Evolutionary conservation across 2,113 vertebrate genomes (phyloP).

Genomic region (Ceuthmochares aereus): DNA sequence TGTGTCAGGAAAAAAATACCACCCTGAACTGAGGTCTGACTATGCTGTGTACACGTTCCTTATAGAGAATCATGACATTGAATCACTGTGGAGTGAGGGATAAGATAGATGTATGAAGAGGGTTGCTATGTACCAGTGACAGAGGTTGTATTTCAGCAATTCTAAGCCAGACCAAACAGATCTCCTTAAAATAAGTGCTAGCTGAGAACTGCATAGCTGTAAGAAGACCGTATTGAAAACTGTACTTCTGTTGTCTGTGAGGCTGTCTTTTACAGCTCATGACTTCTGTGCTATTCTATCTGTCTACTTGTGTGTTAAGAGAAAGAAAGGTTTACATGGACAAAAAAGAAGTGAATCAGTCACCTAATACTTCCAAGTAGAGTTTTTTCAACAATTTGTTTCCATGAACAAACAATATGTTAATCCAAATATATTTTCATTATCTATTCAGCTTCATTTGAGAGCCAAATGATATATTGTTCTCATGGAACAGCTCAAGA

Average conservation of each 20-base stretch:
- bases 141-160: not conserved
- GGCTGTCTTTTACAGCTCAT: not conserved
- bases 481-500: not conserved
- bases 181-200: not conserved
- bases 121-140: not conserved
- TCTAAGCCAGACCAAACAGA: not conserved
- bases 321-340: not conserved
- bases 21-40: not conserved
- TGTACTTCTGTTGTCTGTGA: accelerated
- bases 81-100: not conserved
- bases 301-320: not conserved
- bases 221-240: not conserved
- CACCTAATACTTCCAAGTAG: not conserved
- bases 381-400: not conserved
- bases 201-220: not conserved
- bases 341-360: not conserved
- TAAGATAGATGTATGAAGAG: not conserved
- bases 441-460: not conserved
- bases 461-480: not conserved
- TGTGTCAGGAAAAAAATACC: not conserved
- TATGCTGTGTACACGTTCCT: not conserved
- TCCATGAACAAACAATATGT: not conserved
- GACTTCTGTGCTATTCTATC: not conserved
- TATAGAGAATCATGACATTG: not conserved
- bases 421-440: not conserved